A percentile compares a stretch with the other conserved stretches of the same genome.
Evolutionary conservation across 2,888 invertebrate genomes (phyloP).

Genomic region (Tenthredo amoena): DNA sequence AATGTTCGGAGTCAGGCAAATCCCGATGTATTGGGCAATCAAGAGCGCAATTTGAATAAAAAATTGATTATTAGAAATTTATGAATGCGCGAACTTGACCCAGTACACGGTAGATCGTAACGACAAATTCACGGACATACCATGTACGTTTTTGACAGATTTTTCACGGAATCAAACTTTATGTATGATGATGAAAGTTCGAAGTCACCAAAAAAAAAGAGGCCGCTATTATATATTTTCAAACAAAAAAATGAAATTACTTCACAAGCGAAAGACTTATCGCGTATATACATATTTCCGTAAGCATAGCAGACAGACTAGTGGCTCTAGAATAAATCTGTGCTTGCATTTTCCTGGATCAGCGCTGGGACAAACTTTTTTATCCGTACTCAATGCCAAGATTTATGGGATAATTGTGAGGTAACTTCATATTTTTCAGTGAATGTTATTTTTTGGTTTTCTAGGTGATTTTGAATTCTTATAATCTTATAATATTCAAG

Average conservation of each 20-base stretch:
- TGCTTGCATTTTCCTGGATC: neutral
- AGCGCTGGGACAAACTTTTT: neutral
- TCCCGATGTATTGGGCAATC: neutral
- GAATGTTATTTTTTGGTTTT: neutral
- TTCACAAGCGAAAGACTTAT: neutral
- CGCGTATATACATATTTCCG: neutral
- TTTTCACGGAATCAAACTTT: neutral
- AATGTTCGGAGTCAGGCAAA: neutral
- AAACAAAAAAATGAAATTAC: neutral
- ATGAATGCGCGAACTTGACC: neutral
- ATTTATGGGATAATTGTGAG: neutral
- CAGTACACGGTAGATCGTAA: neutral
- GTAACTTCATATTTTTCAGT: neutral
- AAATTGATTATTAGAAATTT: neutral
- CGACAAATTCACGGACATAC: neutral
- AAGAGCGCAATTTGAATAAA: neutral
- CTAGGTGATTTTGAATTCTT: neutral
- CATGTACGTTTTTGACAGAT: neutral
- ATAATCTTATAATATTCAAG: too few relatives aligned
- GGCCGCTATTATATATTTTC: neutral
- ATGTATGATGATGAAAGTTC: too few relatives aligned
- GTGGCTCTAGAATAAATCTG: neutral
- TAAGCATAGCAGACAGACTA: neutral
- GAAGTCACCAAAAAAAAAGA: neutral
- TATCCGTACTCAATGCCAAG: neutral